Evolutionary conservation across 2,888 invertebrate species (phyloP).

Genomic region (Nephrotoma guestfalica): DNA sequence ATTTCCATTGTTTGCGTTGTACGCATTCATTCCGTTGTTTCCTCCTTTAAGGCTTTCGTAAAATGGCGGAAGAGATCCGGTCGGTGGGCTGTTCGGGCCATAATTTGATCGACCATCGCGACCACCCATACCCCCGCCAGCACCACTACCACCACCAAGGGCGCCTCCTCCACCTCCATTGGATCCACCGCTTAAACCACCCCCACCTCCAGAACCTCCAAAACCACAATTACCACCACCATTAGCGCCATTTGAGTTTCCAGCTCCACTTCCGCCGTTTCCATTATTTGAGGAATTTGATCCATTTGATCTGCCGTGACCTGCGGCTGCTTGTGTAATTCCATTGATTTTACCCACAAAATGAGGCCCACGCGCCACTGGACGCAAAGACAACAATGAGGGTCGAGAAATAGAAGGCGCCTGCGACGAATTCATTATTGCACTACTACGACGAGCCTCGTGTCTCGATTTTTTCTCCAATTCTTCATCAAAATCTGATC

Average conservation of each 20-base stretch:
- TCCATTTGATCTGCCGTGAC: conserved; percentile 57
- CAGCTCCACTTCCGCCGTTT: conserved; percentile 16
- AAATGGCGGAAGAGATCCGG: conserved; percentile 76
- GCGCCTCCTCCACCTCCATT: conserved; percentile 39
- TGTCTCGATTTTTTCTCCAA: conserved; percentile 51
- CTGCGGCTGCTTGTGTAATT: conserved; percentile 60
- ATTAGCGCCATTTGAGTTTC: conserved; percentile 19
- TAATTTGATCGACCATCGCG: conserved; percentile 74
- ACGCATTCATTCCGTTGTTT: conserved; percentile 49
- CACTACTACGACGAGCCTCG: conserved; percentile 51
- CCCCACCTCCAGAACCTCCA: conserved; percentile 27
- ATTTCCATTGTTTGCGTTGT: conserved; percentile 46
- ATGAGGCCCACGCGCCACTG: conserved; percentile 32
- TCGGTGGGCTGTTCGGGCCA: conserved; percentile 76
- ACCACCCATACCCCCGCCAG: conserved; percentile 63
- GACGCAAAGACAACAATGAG: conserved; percentile 39
- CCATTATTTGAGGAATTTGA: conserved; percentile 38
- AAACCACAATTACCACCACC: conserved; percentile 24
- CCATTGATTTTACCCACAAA: conserved; percentile 40
- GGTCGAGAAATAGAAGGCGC: neutral
- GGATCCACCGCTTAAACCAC: conserved; percentile 40
- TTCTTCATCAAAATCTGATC: conserved; percentile 33
- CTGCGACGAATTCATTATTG: conserved; percentile 34
- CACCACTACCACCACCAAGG: conserved; percentile 48
- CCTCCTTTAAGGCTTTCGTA: conserved; percentile 75